These are phyloP conservation scores for Haemorhous mexicanus DNA, from an alignment of 2,113 vertebrate genomes.

Conservation along the genomic window DNA sequence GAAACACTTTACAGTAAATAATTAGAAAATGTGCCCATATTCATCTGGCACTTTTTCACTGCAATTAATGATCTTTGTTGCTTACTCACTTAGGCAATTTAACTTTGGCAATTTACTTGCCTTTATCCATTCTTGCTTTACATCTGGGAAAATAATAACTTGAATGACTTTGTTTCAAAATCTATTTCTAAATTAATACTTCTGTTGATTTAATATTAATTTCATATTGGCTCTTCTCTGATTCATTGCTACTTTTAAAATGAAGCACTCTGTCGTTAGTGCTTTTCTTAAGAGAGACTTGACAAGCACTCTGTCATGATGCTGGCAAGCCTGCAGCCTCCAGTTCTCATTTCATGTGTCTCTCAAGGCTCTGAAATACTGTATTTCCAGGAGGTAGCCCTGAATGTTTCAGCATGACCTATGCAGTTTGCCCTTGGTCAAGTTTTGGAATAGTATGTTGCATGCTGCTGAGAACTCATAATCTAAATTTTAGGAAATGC, in stretches of 20 bases:
- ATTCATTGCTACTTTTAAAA: slow-evolving; percentile 14
- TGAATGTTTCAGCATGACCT: neutral
- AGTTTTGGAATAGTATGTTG: neutral
- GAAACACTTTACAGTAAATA: slow-evolving; percentile 36
- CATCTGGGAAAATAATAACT: neutral
- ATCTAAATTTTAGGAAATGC: neutral
- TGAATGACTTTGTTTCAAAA: neutral
- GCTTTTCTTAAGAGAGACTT: neutral
- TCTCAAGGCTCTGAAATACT: neutral
- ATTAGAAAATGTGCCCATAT: neutral
- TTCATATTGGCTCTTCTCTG: slow-evolving; percentile 22
- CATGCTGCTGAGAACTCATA: neutral
- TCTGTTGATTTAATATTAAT: slow-evolving; percentile 40
- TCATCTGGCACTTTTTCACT: slow-evolving; percentile 17
- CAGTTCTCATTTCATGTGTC: neutral
- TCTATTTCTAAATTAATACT: slow-evolving; percentile 40
- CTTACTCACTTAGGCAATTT: slow-evolving; percentile 3
- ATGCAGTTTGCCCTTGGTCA: neutral
- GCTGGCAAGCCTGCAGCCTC: neutral
- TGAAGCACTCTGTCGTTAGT: neutral
- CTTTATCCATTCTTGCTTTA: slow-evolving; percentile 8
- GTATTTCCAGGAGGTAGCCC: neutral
- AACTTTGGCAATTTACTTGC: neutral
- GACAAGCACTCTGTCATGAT: neutral
- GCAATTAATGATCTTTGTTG: neutral